phyloP scores from a whole-genome alignment of 30 jellyfish, hydroid and myxozoan species.

The Pseudorhiza aurosa region DNA sequence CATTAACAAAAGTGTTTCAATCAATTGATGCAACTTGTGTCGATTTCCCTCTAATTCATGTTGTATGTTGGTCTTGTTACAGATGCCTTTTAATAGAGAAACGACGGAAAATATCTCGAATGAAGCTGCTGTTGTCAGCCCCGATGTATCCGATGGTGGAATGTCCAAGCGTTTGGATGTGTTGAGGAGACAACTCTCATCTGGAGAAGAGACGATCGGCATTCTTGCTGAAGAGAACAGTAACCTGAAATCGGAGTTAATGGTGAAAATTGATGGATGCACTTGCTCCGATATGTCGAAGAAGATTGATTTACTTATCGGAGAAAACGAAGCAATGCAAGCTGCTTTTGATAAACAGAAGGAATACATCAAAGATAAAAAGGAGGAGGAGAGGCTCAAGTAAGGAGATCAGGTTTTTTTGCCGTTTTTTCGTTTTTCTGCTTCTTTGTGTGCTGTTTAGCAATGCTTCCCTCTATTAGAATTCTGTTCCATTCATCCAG shows the following conservation, averaged over 20 bases:
- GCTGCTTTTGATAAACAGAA: neutral
- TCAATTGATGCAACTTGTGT: too few species aligned
- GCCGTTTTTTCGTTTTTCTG: too few species aligned
- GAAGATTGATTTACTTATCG: neutral
- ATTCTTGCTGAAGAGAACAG: slow-evolving; percentile 34
- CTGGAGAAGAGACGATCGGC: slow-evolving; percentile 26
- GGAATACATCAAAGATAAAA: neutral
- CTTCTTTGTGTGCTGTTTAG: too few species aligned
- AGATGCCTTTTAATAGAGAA: too few species aligned
- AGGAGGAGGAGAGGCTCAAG: neutral
- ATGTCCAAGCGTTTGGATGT: neutral
- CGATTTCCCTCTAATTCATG: too few species aligned
- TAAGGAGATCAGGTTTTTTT: neutral
- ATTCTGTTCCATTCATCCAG: too few species aligned
- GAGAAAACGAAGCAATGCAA: slow-evolving; percentile 9
- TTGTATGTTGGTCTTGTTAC: too few species aligned
- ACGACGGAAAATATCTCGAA: neutral
- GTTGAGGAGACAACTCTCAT: slow-evolving; percentile 21
- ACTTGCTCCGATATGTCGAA: slow-evolving; percentile 6
- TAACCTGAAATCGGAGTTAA: slow-evolving; percentile 10
- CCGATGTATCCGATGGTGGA: neutral
- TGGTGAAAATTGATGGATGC: neutral
- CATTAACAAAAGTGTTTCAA: too few species aligned
- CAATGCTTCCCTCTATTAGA: too few species aligned
- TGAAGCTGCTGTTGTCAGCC: neutral